Percentiles rank a stretch among this genome's conserved stretches.
Evolutionary conservation across 1,140 invertebrate genomes (phyloP).

Genomic region (Melanaphis sacchari): DNA sequence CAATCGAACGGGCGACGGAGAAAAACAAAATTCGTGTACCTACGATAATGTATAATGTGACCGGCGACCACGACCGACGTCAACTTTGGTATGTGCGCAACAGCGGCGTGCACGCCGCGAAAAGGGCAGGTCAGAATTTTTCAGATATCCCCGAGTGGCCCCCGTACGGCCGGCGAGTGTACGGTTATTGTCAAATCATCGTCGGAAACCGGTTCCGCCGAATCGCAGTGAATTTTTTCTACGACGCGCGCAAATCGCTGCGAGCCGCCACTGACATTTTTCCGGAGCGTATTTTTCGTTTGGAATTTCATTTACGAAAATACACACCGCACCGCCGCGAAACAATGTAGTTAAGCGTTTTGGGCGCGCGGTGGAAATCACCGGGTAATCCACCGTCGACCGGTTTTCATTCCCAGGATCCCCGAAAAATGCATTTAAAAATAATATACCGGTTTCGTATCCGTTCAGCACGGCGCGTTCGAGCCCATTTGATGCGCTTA

Average conservation of each 20-base stretch:
- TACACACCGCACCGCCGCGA: neutral
- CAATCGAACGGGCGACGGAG: neutral
- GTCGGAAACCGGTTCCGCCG: conserved; percentile 36
- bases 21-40: neutral
- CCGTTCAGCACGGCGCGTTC: neutral
- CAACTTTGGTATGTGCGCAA: neutral
- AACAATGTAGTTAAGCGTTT: neutral
- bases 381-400: neutral
- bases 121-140: conserved; percentile 23
- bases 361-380: neutral
- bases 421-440: conserved; percentile 21
- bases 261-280: neutral
- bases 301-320: neutral
- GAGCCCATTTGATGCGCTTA: neutral
- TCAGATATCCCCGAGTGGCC: neutral
- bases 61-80: neutral
- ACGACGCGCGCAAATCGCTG: neutral
- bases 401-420: conserved; percentile 31
- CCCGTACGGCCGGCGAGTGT: neutral
- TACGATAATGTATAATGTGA: neutral
- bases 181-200: conserved; percentile 22
- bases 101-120: neutral
- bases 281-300: neutral
- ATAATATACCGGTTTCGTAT: conserved; percentile 34
- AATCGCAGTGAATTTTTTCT: conserved; percentile 20